Evolutionary conservation across 2,797 vertebrate genomes (phyloP).

Genomic region (Coregonus ussuriensis): DNA sequence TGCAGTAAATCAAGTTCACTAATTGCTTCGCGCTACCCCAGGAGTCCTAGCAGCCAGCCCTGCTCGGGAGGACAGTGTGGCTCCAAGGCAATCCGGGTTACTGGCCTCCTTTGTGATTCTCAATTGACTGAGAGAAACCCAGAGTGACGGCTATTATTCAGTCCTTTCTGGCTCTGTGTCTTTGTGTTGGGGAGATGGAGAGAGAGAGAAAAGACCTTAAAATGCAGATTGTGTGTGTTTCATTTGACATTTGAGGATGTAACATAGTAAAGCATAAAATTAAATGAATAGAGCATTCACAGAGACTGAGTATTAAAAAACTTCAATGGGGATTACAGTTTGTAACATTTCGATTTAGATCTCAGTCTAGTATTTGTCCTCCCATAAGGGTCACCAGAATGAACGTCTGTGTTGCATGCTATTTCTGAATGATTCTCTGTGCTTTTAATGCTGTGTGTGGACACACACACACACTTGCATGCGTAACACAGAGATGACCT

Average conservation of each 20-base stretch:
- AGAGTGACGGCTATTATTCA: conserved; percentile 43
- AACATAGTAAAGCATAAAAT: background rate
- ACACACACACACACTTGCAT: background rate
- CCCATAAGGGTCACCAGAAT: background rate
- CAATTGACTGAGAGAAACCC: conserved; percentile 57
- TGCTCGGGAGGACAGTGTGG: conserved; percentile 34
- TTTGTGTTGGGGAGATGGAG: background rate
- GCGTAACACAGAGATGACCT: conserved; percentile 23
- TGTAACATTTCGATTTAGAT: background rate
- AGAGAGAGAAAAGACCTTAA: background rate
- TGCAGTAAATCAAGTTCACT: conserved; percentile 24
- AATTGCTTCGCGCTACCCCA: conserved; percentile 29
- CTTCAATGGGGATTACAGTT: background rate
- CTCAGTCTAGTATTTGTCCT: background rate
- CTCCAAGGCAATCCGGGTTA: conserved; percentile 28
- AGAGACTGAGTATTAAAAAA: background rate
- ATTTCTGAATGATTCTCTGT: conserved; percentile 6
- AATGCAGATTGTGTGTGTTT: background rate
- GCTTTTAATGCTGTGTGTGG: conserved; percentile 22
- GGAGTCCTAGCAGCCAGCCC: conserved; percentile 5
- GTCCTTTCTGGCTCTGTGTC: background rate
- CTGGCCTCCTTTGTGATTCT: conserved; percentile 56
- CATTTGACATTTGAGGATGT: background rate
- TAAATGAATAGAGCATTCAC: background rate
- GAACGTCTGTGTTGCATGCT: background rate